Evolutionary conservation across 2,888 invertebrate species (phyloP).

Genomic region (Scrobipalpa costella): DNA sequence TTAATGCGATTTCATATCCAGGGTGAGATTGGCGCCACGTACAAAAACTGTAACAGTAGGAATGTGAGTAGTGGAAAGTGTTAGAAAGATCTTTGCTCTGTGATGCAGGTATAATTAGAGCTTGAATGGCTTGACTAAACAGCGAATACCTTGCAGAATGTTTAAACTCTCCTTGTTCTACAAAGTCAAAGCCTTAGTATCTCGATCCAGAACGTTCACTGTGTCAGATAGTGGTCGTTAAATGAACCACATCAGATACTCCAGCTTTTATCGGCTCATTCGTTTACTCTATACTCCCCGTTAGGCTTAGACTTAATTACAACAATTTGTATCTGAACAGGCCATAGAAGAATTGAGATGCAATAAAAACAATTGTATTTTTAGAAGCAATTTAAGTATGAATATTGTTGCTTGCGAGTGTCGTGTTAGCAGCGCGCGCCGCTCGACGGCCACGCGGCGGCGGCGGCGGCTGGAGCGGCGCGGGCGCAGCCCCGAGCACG

Average conservation of each 20-base stretch:
- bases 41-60: slow-evolving; percentile 6
- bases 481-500: slow-evolving; percentile 69
- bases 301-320: not conserved
- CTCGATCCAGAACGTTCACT: too few relatives aligned
- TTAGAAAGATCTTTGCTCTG: not conserved
- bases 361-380: not conserved
- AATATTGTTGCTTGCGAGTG: not conserved
- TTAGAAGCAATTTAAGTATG: not conserved
- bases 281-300: too few relatives aligned
- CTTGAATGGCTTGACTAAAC: not conserved
- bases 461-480: slow-evolving; percentile 46
- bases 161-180: too few relatives aligned
- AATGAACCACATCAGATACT: too few relatives aligned
- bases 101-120: not conserved
- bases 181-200: too few relatives aligned
- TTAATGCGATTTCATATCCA: slow-evolving; percentile 4
- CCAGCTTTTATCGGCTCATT: too few relatives aligned
- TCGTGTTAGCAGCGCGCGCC: not conserved
- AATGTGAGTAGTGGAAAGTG: slow-evolving; percentile 6
- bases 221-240: too few relatives aligned
- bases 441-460: slow-evolving; percentile 22
- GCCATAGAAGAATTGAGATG: too few relatives aligned
- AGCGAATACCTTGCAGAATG: not conserved
- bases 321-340: too few relatives aligned
- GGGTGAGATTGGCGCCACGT: slow-evolving; percentile 10